Conservation (phyloP, 1,140 invertebrate species). For the Tachypleus tridentatus region DNA sequence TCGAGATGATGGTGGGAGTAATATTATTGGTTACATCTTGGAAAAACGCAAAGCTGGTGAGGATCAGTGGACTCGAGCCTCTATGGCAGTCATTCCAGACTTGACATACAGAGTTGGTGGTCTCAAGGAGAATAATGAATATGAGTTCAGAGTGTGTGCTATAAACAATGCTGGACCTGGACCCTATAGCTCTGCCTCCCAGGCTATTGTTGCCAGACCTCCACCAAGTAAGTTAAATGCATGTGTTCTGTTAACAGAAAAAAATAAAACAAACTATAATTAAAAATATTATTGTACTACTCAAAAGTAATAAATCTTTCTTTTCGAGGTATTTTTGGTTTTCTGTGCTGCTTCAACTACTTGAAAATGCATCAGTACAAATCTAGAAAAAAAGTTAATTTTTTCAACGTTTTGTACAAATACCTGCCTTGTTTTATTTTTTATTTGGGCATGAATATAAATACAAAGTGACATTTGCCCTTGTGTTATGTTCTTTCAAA, state of each 20-base stretch:
- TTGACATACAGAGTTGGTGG: constrained; percentile 61
- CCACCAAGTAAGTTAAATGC: constrained; percentile 50
- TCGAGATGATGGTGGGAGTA: constrained; percentile 81
- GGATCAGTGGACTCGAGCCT: constrained; percentile 82
- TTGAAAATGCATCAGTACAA: neutral
- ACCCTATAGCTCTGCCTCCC: constrained; percentile 92
- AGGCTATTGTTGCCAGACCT: constrained; percentile 73
- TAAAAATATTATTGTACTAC: too few species aligned
- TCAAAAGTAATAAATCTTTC: neutral
- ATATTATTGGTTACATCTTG: constrained; percentile 85
- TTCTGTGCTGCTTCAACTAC: neutral
- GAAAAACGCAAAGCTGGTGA: constrained; percentile 72
- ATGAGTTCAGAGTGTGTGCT: constrained; percentile 93
- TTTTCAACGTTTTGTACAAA: too few species aligned
- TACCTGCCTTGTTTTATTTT: too few species aligned
- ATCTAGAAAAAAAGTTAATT: neutral
- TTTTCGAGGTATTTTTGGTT: neutral
- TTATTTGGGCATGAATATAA: too few species aligned
- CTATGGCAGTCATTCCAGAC: constrained; percentile 66
- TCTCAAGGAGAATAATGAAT: constrained; percentile 87
- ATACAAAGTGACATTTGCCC: too few species aligned
- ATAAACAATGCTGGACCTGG: constrained; percentile 48
- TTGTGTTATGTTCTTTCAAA: neutral
- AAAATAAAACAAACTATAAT: neutral
- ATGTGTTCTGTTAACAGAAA: neutral